Evolutionary conservation across 2,797 vertebrate genomes (phyloP).

Genomic region (Typhlichthys eigenmanni): DNA sequence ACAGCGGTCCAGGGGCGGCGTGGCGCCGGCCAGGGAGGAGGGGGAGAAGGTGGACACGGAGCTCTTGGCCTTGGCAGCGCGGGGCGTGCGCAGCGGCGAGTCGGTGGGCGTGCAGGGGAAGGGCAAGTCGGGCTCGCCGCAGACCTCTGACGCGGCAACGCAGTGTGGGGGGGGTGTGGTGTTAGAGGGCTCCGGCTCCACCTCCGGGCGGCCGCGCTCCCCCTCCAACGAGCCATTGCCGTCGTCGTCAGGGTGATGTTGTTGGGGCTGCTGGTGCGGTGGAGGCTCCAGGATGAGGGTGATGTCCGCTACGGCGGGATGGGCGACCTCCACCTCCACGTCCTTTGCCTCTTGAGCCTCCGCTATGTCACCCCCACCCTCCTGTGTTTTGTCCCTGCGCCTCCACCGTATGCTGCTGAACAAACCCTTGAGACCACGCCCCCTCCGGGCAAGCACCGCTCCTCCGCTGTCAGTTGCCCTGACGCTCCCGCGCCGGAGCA

Average conservation of each 20-base stretch:
- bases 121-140: constrained; percentile 63
- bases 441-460: constrained; percentile 81
- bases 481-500: constrained; percentile 87
- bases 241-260: constrained; percentile 8
- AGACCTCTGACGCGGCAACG: constrained; percentile 62
- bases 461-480: constrained; percentile 78
- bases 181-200: constrained; percentile 65
- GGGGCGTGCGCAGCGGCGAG: constrained; percentile 60
- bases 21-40: constrained; percentile 61
- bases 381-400: constrained; percentile 82
- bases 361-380: constrained; percentile 59
- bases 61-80: constrained; percentile 66
- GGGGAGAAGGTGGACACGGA: constrained; percentile 69
- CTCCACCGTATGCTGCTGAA: constrained; percentile 95
- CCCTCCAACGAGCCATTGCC: constrained; percentile 56
- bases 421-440: constrained; percentile 90
- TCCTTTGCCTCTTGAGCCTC: constrained; percentile 64
- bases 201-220: constrained; percentile 63
- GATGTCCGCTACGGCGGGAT: constrained; percentile 68
- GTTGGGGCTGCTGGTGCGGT: constrained; percentile 51
- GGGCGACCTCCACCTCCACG: constrained; percentile 46
- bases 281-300: constrained; percentile 79
- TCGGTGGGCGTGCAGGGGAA: constrained; percentile 66
- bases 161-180: constrained; percentile 71
- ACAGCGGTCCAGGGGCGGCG: constrained; percentile 84